phyloP scores from a whole-genome alignment of 2,113 vertebrate species.

The Galbula dea region DNA sequence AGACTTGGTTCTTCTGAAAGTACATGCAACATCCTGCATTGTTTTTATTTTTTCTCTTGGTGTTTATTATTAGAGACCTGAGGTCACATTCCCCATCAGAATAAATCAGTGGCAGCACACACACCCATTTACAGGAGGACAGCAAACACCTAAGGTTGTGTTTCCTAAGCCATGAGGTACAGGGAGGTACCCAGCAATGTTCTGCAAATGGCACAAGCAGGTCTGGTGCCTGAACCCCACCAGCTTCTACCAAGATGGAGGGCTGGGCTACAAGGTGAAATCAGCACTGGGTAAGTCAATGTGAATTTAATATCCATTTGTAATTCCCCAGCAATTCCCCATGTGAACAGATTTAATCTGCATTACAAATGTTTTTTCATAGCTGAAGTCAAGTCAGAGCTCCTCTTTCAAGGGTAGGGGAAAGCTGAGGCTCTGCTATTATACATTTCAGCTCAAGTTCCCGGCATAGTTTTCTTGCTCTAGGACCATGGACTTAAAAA shows the following conservation, averaged over 20 bases:
- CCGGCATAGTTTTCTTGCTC: background rate
- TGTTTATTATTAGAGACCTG: background rate
- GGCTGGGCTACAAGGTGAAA: background rate
- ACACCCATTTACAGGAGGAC: background rate
- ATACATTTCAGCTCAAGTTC: background rate
- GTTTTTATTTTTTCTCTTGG: background rate
- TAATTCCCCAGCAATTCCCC: background rate
- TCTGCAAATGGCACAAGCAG: background rate
- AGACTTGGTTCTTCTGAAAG: background rate
- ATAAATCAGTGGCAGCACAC: background rate
- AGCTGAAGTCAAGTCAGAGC: background rate
- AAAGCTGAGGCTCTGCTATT: background rate
- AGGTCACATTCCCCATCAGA: background rate
- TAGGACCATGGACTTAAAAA: background rate
- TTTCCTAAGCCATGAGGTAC: background rate
- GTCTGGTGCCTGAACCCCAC: background rate
- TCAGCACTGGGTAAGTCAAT: background rate
- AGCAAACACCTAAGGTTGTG: rapidly evolving
- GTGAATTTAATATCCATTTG: background rate
- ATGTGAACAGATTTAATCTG: conserved; percentile 1
- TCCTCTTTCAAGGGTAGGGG: background rate
- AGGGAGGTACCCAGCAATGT: background rate
- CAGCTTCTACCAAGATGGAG: background rate
- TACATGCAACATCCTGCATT: rapidly evolving
- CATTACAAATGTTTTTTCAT: conserved; percentile 32